These are phyloP conservation scores for Acholoe squamosa DNA, from an alignment of 2,888 invertebrate genomes.

Conservation along the genomic window DNA sequence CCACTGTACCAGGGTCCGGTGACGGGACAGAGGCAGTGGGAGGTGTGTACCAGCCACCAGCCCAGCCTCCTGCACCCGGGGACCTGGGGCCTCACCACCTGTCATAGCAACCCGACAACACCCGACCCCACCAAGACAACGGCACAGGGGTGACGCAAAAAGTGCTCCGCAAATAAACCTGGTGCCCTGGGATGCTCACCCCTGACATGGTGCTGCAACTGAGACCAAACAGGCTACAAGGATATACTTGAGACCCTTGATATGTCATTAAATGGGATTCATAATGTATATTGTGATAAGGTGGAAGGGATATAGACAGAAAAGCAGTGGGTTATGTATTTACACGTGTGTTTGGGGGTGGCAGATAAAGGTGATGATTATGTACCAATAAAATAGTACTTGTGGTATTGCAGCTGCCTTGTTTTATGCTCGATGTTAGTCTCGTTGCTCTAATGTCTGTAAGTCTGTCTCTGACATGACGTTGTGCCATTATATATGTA, in stretches of 20 bases:
- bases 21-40: not conserved
- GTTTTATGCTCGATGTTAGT: no score
- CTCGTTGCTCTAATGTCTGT: no score
- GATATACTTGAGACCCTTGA: not conserved
- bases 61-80: not conserved
- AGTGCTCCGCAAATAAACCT: not conserved
- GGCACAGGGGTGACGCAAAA: slow-evolving; percentile 6
- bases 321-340: no score
- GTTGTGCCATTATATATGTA: no score
- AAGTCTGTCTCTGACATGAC: no score
- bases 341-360: no score
- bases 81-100: not conserved
- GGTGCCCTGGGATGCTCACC: not conserved
- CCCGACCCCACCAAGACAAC: slow-evolving; percentile 5
- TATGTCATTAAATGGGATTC: not conserved
- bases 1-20: not conserved
- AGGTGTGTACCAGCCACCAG: not conserved
- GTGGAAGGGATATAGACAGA: no score
- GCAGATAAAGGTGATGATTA: no score
- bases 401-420: no score
- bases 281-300: not conserved
- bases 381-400: no score
- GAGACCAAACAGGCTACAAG: slow-evolving; percentile 4
- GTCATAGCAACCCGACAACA: slow-evolving; percentile 17
- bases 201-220: not conserved